Percentiles rank a stretch among this genome's conserved stretches.
Evolutionary conservation across 2,797 vertebrate species (phyloP).

Genomic region (Neostethus bicornis): DNA sequence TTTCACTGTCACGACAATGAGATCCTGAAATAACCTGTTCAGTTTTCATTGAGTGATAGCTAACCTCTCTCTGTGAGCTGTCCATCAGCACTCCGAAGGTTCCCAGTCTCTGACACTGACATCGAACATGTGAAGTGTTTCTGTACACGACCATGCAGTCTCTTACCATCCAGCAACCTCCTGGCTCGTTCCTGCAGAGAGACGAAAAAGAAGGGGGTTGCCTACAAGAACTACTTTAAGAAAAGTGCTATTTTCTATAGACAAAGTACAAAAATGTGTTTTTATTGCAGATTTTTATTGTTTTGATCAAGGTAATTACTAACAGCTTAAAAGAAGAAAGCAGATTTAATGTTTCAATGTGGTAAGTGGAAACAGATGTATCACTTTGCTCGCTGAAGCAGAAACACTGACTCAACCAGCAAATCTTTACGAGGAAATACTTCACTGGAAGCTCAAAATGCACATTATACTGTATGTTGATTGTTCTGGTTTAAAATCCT

Average conservation of each 20-base stretch:
- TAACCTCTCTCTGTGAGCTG: slow-evolving; percentile 96
- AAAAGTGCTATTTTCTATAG: not conserved
- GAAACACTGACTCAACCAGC: no score
- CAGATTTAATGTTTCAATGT: not conserved
- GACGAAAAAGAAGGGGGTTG: not conserved
- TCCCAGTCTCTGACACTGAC: slow-evolving; percentile 94
- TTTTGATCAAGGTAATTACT: no score
- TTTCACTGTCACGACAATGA: slow-evolving; percentile 10
- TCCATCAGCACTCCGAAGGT: slow-evolving; percentile 98
- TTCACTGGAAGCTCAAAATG: not conserved
- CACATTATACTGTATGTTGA: not conserved
- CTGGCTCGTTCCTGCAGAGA: slow-evolving; percentile 56
- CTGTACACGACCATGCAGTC: slow-evolving; percentile 96
- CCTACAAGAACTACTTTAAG: not conserved
- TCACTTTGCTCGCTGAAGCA: not conserved
- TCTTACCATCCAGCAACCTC: slow-evolving; percentile 92
- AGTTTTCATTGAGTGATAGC: slow-evolving; percentile 9
- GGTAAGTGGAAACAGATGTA: not conserved
- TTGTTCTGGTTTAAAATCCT: not conserved
- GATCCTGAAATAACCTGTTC: slow-evolving; percentile 19
- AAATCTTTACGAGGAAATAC: no score
- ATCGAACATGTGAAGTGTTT: slow-evolving; percentile 93
- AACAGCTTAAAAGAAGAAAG: not conserved
- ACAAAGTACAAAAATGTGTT: not conserved
- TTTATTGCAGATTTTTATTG: no score